Evolutionary conservation across 2,113 vertebrate species (phyloP), one percentile per base, ranked within the genome.

Genomic region (Chrysochloris asiatica): DNA sequence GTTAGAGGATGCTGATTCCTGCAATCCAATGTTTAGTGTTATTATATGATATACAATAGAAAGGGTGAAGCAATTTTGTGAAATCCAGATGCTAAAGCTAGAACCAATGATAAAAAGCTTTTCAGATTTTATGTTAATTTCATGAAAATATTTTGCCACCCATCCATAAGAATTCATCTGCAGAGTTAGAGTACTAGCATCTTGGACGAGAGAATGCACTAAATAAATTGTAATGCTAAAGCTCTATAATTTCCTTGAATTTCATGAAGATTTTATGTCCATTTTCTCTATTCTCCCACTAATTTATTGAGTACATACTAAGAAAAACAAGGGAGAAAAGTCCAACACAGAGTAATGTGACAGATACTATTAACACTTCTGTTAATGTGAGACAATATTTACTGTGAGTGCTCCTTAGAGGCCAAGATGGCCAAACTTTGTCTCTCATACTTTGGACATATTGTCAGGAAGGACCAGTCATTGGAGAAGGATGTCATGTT

Each of bases 61-160:
- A 73, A 54, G 6, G 43, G 0, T 56, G 71, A 43, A 76, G 10
- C 8, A 38, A 52, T 6, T 73, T 13, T 33, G 24, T 80, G 4
- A 92, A 38, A 6, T 50, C 21, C 30, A 47, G 33, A 41, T 3
- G 13, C 63, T 88, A 89, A 89, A 86, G 21, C 6, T 41, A 43
- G 9, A 2, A 48, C 3, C 22, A 75, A 77, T 61, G 4, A 80
- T 8, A 14, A 87, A 89, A 91, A 79, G 12, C n/a, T 80, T 65
- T 59, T 90, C 45, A 82, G 4, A 85, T 47, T 81, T 80, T 33
- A 72, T 56, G 47, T 41, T 93, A 67, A 75, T 82, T 73, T 61
- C 78, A 75, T 36, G 14, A 86, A 88, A 94, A 61, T 69, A 79
- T 86, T 71, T 52, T 86, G 7, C 67, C 87, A 28, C 21, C 45